Evolutionary conservation across 2,113 vertebrate genomes (phyloP).

Genomic region (Xerus inauris): DNA sequence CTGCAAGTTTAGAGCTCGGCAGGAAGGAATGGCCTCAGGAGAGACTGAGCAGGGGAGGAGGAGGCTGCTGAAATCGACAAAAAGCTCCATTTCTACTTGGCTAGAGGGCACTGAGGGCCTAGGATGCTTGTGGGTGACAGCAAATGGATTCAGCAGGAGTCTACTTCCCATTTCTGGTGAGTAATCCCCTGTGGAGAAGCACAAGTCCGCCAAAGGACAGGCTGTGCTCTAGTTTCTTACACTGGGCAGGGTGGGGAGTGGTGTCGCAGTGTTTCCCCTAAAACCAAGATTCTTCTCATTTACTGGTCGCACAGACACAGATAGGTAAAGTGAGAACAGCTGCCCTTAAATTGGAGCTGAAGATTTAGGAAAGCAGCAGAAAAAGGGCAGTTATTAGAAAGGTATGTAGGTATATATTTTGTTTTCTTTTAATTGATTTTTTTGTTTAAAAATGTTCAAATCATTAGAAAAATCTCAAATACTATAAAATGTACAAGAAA

Average conservation of each 20-base stretch:
- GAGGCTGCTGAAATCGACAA: background rate
- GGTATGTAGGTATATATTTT: background rate
- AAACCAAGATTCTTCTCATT: background rate
- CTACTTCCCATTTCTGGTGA: conserved; percentile 54
- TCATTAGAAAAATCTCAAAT: background rate
- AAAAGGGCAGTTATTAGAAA: background rate
- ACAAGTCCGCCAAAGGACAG: background rate
- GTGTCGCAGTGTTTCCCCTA: background rate
- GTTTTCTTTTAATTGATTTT: conserved; percentile 35
- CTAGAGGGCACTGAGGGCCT: background rate
- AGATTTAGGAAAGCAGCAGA: background rate
- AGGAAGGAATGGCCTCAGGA: background rate
- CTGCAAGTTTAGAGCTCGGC: background rate
- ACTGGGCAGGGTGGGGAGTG: background rate
- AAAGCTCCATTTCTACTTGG: background rate
- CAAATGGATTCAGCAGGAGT: conserved; percentile 35
- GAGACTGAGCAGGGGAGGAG: background rate
- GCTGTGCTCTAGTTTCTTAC: conserved; percentile 27
- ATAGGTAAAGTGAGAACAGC: background rate
- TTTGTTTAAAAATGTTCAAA: conserved; percentile 7
- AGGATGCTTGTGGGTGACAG: conserved; percentile 42
- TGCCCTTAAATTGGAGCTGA: background rate
- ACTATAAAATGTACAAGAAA: background rate
- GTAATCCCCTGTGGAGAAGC: conserved; percentile 5
- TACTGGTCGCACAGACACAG: background rate